phyloP scores from a whole-genome alignment of 2,113 vertebrate genomes.

The Zapornia atra region DNA sequence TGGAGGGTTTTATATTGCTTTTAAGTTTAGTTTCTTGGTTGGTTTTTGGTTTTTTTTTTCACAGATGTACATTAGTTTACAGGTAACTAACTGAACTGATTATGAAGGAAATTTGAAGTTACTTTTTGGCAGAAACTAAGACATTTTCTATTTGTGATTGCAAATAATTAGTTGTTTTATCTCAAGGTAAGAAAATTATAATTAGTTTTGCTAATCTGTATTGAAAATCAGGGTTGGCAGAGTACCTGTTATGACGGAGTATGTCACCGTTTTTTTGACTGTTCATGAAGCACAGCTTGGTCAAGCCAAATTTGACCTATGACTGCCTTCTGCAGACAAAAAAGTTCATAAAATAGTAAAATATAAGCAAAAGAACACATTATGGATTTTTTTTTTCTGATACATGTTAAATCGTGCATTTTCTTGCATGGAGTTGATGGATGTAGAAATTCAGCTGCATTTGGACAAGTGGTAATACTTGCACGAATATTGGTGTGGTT shows the following conservation, averaged over 20 bases:
- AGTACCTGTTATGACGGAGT: neutral
- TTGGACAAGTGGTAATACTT: neutral
- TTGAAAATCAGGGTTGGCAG: slow-evolving; percentile 10
- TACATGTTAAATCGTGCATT: neutral
- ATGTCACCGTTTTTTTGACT: slow-evolving; percentile 28
- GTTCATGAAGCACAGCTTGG: neutral
- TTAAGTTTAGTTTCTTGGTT: neutral
- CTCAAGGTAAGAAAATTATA: neutral
- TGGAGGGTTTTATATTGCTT: neutral
- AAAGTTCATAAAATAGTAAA: neutral
- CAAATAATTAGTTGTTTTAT: slow-evolving; percentile 30
- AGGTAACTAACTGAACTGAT: neutral
- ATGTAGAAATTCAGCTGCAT: neutral
- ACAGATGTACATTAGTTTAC: neutral
- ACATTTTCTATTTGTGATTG: neutral
- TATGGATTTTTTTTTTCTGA: neutral
- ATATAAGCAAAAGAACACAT: neutral
- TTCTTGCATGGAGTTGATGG: neutral
- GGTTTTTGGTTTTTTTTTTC: neutral
- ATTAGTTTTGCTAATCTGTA: neutral
- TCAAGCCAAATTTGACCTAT: slow-evolving; percentile 6
- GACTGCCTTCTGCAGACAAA: neutral
- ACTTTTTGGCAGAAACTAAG: slow-evolving; percentile 22
- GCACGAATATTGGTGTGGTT: neutral
- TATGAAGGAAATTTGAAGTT: slow-evolving; percentile 29